These are phyloP conservation scores for Chrysolophus pictus DNA, from an alignment of 2,797 vertebrate genomes.

Conservation along the genomic window DNA sequence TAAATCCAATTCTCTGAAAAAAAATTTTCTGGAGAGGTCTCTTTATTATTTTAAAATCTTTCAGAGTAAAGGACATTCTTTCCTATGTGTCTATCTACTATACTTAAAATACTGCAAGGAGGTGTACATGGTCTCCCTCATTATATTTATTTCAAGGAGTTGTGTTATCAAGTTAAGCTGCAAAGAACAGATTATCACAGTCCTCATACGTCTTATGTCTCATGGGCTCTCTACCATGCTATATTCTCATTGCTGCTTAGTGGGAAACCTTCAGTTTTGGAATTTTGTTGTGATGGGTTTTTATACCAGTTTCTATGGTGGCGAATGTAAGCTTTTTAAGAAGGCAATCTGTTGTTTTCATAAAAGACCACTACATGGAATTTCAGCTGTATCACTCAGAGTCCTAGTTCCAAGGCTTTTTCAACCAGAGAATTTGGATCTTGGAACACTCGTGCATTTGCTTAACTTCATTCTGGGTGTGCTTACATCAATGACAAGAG, in stretches of 20 bases:
- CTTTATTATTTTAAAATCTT: neutral
- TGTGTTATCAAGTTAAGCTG: neutral
- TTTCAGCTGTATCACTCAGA: conserved; percentile 61
- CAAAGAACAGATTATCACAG: neutral
- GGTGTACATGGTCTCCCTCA: neutral
- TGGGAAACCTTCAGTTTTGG: conserved; percentile 53
- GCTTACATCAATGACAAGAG: conserved; percentile 53
- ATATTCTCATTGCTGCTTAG: conserved; percentile 13
- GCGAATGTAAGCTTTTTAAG: conserved; percentile 62
- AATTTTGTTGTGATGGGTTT: conserved; percentile 64
- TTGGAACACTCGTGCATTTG: conserved; percentile 37
- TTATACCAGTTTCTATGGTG: conserved; percentile 53
- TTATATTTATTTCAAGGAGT: conserved; percentile 38
- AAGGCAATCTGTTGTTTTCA: conserved; percentile 69
- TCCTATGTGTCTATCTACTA: neutral
- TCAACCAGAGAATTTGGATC: conserved; percentile 46
- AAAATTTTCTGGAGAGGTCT: neutral
- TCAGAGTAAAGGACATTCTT: neutral
- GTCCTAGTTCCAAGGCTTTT: conserved; percentile 59
- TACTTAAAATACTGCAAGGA: neutral
- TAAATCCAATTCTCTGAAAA: neutral
- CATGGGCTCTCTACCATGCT: conserved; percentile 1
- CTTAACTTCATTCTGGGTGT: conserved; percentile 47
- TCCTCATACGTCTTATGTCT: neutral
- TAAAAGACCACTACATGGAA: conserved; percentile 63